Conservation (phyloP, 1,140 invertebrate genomes). For the Conus betulinus region DNA sequence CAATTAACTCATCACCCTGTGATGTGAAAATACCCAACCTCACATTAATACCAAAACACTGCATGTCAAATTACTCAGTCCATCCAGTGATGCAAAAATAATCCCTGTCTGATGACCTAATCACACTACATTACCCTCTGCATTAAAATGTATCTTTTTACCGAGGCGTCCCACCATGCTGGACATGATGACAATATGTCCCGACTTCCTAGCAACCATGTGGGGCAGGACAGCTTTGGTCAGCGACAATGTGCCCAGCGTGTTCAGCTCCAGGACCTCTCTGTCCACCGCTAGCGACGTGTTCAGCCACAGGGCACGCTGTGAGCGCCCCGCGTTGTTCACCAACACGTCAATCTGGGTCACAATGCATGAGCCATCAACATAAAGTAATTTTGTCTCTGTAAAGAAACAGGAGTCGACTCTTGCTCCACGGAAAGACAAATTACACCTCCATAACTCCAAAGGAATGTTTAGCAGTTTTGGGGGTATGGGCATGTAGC, state of each 20-base stretch:
- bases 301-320: conserved; percentile 86
- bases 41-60: too few species aligned
- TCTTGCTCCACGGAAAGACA: background rate
- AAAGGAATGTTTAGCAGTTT: too few species aligned
- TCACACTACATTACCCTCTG: too few species aligned
- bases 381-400: background rate
- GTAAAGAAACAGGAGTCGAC: background rate
- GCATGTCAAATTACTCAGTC: too few species aligned
- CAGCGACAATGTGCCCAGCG: conserved; percentile 85
- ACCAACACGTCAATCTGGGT: conserved; percentile 74
- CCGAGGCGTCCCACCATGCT: conserved; percentile 80
- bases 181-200: conserved; percentile 75
- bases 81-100: too few species aligned
- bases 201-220: conserved; percentile 71
- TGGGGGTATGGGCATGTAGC: too few species aligned
- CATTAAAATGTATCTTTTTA: conserved; percentile 67
- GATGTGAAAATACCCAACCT: too few species aligned
- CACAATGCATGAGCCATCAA: background rate
- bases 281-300: conserved; percentile 86
- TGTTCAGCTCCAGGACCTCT: conserved; percentile 89
- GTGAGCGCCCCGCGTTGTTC: conserved; percentile 81
- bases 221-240: conserved; percentile 72
- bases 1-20: too few species aligned
- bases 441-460: too few species aligned
- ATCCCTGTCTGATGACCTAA: too few species aligned